These are phyloP conservation scores for Hippoglossus stenolepis DNA, from an alignment of 2,113 vertebrate species.

Conservation along the genomic window DNA sequence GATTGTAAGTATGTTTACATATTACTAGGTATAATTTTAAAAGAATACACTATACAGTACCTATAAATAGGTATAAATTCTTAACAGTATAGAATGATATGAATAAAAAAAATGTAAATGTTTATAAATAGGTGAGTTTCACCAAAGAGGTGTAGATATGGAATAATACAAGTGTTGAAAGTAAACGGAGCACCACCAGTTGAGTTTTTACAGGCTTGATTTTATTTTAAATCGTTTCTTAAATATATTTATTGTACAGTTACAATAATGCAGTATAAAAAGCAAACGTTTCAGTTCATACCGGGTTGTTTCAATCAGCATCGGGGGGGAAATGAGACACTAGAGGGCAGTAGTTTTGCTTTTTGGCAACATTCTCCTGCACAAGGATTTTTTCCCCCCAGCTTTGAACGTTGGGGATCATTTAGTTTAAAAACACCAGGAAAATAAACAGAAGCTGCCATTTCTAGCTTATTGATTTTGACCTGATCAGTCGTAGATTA, in stretches of 20 bases:
- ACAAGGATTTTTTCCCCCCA: conserved; percentile 27
- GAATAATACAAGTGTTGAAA: neutral
- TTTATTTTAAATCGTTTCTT: conserved; percentile 75
- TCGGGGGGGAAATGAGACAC: conserved; percentile 56
- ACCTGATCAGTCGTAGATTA: conserved; percentile 36
- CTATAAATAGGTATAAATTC: too few species aligned
- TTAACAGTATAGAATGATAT: too few species aligned
- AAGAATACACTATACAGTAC: too few species aligned
- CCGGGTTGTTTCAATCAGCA: conserved; percentile 46
- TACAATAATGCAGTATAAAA: conserved; percentile 77
- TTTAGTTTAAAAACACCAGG: conserved; percentile 37
- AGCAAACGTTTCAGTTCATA: conserved; percentile 59
- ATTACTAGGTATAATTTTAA: too few species aligned
- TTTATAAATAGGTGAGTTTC: too few species aligned
- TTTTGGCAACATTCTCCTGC: conserved; percentile 76
- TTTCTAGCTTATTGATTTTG: conserved; percentile 70
- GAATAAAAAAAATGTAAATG: too few species aligned
- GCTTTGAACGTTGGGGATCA: conserved; percentile 45
- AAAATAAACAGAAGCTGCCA: conserved; percentile 66
- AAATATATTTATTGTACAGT: conserved; percentile 83
- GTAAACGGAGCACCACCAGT: neutral
- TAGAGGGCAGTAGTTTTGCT: conserved; percentile 78
- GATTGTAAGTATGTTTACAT: too few species aligned
- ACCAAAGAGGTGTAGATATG: too few species aligned
- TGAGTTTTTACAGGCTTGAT: conserved; percentile 58